A percentile compares a stretch with the other conserved stretches of the same genome.
These are phyloP conservation scores for Aurelia sp. DNA, from an alignment of 30 jellyfish, hydroid and myxozoan genomes.

Conservation along the genomic window DNA sequence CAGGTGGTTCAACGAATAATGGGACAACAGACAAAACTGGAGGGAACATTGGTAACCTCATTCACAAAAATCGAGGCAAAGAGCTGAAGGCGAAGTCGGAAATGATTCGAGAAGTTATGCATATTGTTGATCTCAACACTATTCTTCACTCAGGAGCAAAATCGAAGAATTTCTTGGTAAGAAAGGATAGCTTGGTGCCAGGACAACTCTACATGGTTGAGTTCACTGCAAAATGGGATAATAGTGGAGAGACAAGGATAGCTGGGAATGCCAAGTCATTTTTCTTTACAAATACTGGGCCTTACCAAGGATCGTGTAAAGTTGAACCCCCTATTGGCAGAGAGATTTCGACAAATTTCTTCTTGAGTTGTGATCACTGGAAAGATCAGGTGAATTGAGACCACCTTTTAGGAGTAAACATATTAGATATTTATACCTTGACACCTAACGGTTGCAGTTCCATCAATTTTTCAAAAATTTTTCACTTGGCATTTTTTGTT, in stretches of 20 bases:
- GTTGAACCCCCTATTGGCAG: constrained; percentile 40
- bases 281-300: constrained; percentile 68
- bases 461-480: no score
- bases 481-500: no score
- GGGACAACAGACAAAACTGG: constrained; percentile 19
- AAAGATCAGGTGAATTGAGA: constrained; percentile 31
- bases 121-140: background rate
- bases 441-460: no score
- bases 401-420: no score
- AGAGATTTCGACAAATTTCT: constrained; percentile 33
- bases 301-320: constrained; percentile 57
- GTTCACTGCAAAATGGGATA: constrained; percentile 57
- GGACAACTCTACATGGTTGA: constrained; percentile 70
- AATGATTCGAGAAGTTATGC: constrained; percentile 25
- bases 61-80: background rate
- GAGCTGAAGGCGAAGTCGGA: constrained; percentile 21
- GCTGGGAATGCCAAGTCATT: constrained; percentile 58
- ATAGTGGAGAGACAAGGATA: constrained; percentile 25
- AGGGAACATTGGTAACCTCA: constrained; percentile 23
- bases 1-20: background rate
- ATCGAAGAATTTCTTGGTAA: constrained; percentile 13
- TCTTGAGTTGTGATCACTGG: constrained; percentile 57
- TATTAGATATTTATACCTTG: no score
- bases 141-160: background rate
- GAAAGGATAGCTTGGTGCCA: constrained; percentile 38